Base-by-base conservation (phyloP, 2,113 vertebrate genomes). In the Thomomys bottae region DNA sequence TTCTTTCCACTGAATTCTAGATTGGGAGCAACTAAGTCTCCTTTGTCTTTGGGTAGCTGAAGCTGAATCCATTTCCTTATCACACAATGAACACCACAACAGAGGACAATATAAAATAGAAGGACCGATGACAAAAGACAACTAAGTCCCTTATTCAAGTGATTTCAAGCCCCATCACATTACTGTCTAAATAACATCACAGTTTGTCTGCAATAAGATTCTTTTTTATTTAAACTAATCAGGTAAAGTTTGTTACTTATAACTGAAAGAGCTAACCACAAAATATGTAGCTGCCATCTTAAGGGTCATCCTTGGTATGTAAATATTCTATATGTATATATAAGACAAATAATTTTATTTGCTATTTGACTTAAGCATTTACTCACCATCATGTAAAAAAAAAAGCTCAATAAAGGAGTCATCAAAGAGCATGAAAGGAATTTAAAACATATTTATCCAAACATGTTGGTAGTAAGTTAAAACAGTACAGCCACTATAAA, bases 341-440 rank as follows among this genome's bases (percentile, higher is more conserved):
- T 26, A 77, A 59, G 10, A 20, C 38, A 64, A 79, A 64, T 12
- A 28, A 64, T 34, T 32, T 87, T 57, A 77, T 67, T 24, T 88
- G 45, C 32, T 38, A n/a, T 67, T 26, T 75, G 26, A 63, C 2
- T 30, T 76, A 38, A 42, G 5, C 32, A 11, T 32, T 93, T 17
- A 71, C 63, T 82, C 18, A 63, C 84, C 40, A 71, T 30, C 20
- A 42, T 64, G n/a, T 54, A 14, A 64, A 73, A 81, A 28, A 42
- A 38, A 71, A 71, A n/a, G n/a, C 40, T 67, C 21, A 83, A 32
- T 38, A 24, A 84, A 49, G 57, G 8, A 84, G 24, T 57, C 42
- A 92, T 75, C 49, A 91, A 85, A 75, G 8, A 76, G 28, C 36
- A 82, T 15, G 90, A 90, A 93, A 93, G 61, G 70, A 54, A 70